Conservation (phyloP, 2,113 vertebrate species). For the Diadophis punctatus region DNA sequence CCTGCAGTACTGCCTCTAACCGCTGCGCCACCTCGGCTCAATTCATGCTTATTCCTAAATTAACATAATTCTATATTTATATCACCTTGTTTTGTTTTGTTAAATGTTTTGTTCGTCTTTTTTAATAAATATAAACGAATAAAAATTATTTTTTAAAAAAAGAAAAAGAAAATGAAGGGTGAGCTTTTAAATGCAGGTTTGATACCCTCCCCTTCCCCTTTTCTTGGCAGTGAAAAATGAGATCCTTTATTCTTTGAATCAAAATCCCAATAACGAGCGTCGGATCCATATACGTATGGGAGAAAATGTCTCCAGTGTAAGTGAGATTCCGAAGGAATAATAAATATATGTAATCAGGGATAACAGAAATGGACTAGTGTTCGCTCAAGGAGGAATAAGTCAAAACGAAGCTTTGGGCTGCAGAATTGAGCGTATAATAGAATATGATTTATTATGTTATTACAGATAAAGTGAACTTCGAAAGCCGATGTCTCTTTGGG, state of each 20-base stretch:
- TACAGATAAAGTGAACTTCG: background rate
- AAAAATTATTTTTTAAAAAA: too few species aligned
- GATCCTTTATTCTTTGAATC: background rate
- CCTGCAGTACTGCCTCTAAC: too few species aligned
- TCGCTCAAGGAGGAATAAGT: background rate
- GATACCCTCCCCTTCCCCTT: background rate
- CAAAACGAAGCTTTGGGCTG: background rate
- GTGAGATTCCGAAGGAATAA: background rate
- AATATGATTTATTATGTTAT: background rate
- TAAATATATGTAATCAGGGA: background rate
- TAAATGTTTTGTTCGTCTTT: too few species aligned
- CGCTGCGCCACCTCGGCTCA: too few species aligned
- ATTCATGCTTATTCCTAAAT: too few species aligned
- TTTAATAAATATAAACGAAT: too few species aligned
- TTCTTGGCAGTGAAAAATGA: background rate
- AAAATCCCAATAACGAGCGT: background rate
- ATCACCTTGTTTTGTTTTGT: too few species aligned
- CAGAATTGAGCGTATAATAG: background rate
- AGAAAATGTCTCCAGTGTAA: background rate
- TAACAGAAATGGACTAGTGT: background rate
- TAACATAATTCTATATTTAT: too few species aligned
- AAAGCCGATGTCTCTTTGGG: background rate
- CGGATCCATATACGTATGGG: background rate
- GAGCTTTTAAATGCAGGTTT: background rate
- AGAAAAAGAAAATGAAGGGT: too few species aligned